Evolutionary conservation across 1,140 invertebrate species (phyloP).

Genomic region (Dinoponera quadriceps): DNA sequence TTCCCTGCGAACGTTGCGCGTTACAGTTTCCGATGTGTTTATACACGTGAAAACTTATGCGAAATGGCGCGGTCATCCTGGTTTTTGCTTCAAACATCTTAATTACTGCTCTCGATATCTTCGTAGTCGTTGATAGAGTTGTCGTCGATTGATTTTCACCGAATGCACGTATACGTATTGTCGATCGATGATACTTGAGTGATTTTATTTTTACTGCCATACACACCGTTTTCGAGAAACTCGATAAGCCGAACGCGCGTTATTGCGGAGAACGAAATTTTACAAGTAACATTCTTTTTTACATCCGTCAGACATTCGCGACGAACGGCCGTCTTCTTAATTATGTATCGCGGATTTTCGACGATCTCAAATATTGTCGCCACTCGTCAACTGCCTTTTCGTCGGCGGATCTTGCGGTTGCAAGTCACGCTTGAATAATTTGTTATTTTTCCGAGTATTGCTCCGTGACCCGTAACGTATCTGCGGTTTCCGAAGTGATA

Average conservation of each 20-base stretch:
- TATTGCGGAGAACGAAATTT: constrained; percentile 4
- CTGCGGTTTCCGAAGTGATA: constrained; percentile 45
- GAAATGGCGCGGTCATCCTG: constrained; percentile 32
- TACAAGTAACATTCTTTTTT: constrained; percentile 22
- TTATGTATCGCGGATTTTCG: background rate
- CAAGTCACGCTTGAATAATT: constrained; percentile 16
- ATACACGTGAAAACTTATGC: constrained; percentile 28
- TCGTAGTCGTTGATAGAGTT: constrained; percentile 7
- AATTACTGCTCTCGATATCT: constrained; percentile 22
- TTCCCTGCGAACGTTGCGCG: constrained; percentile 56
- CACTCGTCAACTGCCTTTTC: background rate
- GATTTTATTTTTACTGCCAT: background rate
- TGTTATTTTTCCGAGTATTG: constrained; percentile 15
- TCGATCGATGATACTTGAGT: constrained; percentile 28
- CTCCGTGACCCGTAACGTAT: constrained; percentile 33
- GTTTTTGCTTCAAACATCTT: constrained; percentile 57
- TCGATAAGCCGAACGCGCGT: constrained; percentile 27
- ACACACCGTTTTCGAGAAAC: constrained; percentile 7
- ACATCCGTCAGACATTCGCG: background rate
- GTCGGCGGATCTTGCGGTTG: background rate
- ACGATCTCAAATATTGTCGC: background rate
- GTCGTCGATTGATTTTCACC: constrained; percentile 25
- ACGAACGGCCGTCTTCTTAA: background rate
- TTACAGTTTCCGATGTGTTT: constrained; percentile 40
- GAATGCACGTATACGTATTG: background rate